Percentiles rank a stretch among this genome's conserved stretches.
phyloP scores from a whole-genome alignment of 2,888 invertebrate species.

The Euplagia quadripunctaria region DNA sequence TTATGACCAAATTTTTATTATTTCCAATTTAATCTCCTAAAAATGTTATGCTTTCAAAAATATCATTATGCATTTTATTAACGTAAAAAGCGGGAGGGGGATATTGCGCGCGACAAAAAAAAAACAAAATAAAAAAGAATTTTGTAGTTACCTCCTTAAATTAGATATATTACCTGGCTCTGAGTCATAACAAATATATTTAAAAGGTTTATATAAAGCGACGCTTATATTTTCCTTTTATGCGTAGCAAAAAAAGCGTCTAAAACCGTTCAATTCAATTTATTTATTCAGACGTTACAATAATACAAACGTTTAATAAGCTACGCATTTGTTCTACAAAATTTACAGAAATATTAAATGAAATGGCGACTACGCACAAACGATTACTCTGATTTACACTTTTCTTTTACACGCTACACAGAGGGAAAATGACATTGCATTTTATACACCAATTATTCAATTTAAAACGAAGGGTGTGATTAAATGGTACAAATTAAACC shows the following conservation, averaged over 20 bases:
- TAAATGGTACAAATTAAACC: slow-evolving; percentile 68
- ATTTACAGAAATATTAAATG: slow-evolving; percentile 30
- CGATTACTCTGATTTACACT: slow-evolving; percentile 25
- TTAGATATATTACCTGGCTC: no score
- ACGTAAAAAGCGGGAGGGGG: not conserved
- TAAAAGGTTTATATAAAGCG: not conserved
- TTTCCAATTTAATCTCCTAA: not conserved
- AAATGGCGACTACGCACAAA: slow-evolving; percentile 27
- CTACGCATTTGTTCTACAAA: slow-evolving; percentile 33
- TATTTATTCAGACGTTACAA: not conserved
- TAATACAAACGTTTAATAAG: slow-evolving; percentile 26
- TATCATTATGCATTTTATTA: not conserved
- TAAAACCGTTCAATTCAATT: not conserved
- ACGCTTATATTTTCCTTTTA: not conserved
- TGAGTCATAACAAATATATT: not conserved
- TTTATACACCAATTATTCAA: slow-evolving; percentile 63
- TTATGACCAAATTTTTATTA: not conserved
- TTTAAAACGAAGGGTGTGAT: slow-evolving; percentile 61
- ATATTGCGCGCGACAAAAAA: no score
- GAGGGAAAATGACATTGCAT: slow-evolving; percentile 57
- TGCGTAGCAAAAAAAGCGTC: not conserved
- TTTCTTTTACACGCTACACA: slow-evolving; percentile 36
- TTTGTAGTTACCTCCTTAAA: no score
- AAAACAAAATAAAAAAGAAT: no score
- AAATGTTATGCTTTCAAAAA: not conserved